Evolutionary conservation across 2,797 vertebrate genomes (phyloP), one percentile per base, ranked within the genome.

Genomic region (Falco berigora): DNA sequence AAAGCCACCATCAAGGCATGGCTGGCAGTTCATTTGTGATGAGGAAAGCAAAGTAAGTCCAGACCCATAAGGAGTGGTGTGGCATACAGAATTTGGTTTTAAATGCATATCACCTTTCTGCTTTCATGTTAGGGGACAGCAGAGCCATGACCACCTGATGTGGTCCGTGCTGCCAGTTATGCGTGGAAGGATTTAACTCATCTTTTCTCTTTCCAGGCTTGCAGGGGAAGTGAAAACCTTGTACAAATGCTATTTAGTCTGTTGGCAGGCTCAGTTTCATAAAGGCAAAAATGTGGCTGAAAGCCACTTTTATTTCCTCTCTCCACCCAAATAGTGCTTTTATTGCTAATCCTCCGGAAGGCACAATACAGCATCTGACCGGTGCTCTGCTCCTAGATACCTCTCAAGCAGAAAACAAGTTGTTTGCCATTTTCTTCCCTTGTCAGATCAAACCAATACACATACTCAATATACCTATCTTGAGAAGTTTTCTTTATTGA

Each of bases 401-500:
- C 88, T 92, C 75, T 91, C 75, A 88, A 83, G 90, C 47, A 89
- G 72, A 92, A 97, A 96, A 94, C 78, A 94, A 94, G 85, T 88
- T 93, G 78, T 81, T 96, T 95, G 84, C 87, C 84, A 73, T 95
- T 96, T 96, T 95, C 87, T 69, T 95, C 49, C 53, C 86, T 86
- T 93, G 88, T 95, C 90, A 87, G 72, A 96, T 90, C 90, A 96
- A 96, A 63, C 92, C 73, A 66, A 89, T 92, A 66, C 86, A 94
- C 72, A 69, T 86, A 83, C 92, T 89, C 92, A 81, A 81, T 96
- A 89, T 62, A 96, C 86, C 78, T 93, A 96, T 93, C 91, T 78
- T 61, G 86, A 84, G 92, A 92, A 95, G 88, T 95, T 96, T 95
- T 96, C 88, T 93, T 96, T 96, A 97, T 96, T 97, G 96, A 97